Evolutionary conservation across 2,113 vertebrate species (phyloP).

Genomic region (Pygoscelis adeliae): DNA sequence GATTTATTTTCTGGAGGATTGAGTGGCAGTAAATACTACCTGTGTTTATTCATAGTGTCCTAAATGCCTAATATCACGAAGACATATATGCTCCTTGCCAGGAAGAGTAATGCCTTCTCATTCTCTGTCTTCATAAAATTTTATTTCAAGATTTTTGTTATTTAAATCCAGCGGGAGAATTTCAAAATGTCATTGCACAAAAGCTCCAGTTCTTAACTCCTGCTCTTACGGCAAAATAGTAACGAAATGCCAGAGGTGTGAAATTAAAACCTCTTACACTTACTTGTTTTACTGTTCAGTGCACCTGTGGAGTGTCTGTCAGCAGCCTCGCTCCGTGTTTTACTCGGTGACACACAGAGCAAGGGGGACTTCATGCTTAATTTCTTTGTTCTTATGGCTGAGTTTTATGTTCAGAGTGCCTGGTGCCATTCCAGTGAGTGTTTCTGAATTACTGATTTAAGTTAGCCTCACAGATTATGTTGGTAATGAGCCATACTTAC

Average conservation of each 20-base stretch:
- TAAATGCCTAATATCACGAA: not conserved
- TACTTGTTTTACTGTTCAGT: not conserved
- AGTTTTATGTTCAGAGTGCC: not conserved
- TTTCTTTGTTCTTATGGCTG: not conserved
- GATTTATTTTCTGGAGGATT: not conserved
- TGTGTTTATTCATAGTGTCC: not conserved
- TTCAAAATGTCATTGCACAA: not conserved
- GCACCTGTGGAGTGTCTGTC: not conserved
- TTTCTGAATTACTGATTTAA: not conserved
- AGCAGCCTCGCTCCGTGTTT: not conserved
- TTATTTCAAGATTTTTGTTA: not conserved
- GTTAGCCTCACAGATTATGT: not conserved
- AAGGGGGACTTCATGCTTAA: not conserved
- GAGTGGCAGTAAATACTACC: not conserved
- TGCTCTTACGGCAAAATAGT: not conserved
- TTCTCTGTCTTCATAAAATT: not conserved
- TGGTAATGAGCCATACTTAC: not conserved
- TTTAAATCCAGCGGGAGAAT: not conserved
- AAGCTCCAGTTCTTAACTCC: not conserved
- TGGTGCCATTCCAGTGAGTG: not conserved
- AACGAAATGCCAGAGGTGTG: not conserved
- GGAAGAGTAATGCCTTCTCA: not conserved
- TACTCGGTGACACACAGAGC: not conserved
- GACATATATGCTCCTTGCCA: accelerated
- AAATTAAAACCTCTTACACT: not conserved